Percentiles rank a stretch among this genome's conserved stretches.
These are phyloP conservation scores for Cephus pulcher DNA, from an alignment of 2,888 invertebrate genomes.

Conservation along the genomic window DNA sequence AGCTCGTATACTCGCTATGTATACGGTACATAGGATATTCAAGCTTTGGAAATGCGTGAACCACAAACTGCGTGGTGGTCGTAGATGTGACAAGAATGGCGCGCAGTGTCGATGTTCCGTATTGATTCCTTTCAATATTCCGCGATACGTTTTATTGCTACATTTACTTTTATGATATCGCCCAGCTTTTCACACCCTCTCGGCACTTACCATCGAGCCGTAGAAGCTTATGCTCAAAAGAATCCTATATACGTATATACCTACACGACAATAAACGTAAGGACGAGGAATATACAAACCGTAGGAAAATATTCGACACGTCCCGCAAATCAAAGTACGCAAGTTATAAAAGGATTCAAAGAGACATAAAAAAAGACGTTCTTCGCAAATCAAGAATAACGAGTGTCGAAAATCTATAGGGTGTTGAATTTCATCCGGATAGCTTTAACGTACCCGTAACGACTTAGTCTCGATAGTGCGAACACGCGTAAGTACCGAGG, in stretches of 20 bases:
- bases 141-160: constrained; percentile 44
- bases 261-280: not conserved
- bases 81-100: not conserved
- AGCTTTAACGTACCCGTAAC: constrained; percentile 19
- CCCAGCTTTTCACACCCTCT: constrained; percentile 39
- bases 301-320: constrained; percentile 10
- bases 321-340: constrained; percentile 19
- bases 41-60: not conserved
- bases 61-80: not conserved
- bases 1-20: not conserved
- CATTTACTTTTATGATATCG: constrained; percentile 49
- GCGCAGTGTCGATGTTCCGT: constrained; percentile 1
- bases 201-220: constrained; percentile 36
- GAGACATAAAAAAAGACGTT: not conserved
- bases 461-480: constrained; percentile 41
- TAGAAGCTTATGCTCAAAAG: constrained; percentile 10
- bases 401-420: not conserved
- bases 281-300: not conserved
- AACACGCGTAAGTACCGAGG: constrained; percentile 36
- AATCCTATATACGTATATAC: not conserved
- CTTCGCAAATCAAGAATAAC: not conserved
- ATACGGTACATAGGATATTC: not conserved
- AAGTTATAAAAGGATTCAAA: not conserved
- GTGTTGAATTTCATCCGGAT: not conserved
- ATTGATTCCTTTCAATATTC: constrained; percentile 38